A percentile compares a stretch with the other conserved stretches of the same genome.
These are phyloP conservation scores for Xiphias gladius DNA, from an alignment of 2,113 vertebrate species.

Conservation along the genomic window DNA sequence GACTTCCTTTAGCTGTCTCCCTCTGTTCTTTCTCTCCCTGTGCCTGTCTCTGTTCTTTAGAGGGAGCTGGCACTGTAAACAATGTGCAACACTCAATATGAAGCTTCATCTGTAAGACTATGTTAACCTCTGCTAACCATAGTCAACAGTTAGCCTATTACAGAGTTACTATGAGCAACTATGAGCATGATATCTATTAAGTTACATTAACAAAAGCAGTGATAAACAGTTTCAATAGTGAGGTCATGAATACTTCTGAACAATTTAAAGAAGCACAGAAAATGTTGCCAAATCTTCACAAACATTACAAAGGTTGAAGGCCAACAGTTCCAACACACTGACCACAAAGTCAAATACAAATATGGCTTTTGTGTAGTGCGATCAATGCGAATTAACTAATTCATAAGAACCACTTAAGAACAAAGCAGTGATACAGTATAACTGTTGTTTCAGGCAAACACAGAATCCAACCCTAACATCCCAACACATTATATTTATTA, in stretches of 20 bases:
- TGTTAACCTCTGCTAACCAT: slow-evolving; percentile 18
- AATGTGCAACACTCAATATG: not conserved
- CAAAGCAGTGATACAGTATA: not conserved
- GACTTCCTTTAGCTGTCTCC: slow-evolving; percentile 2
- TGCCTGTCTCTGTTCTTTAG: not conserved
- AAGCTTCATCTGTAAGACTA: slow-evolving; percentile 18
- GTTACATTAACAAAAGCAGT: not conserved
- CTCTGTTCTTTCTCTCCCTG: not conserved
- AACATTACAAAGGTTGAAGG: not conserved
- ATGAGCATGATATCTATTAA: not conserved
- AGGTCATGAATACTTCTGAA: not conserved
- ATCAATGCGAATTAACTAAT: not conserved
- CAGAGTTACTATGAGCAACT: not conserved
- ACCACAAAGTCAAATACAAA: not conserved
- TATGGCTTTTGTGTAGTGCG: not conserved
- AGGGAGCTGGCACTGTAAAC: slow-evolving; percentile 1
- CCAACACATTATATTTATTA: not conserved
- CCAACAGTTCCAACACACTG: not conserved
- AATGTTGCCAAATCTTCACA: not conserved
- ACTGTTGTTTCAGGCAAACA: not conserved
- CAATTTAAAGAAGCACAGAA: not conserved
- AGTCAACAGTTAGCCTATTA: slow-evolving; percentile 1
- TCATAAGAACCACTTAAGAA: not conserved
- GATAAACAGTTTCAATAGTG: not conserved
- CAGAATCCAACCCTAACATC: not conserved